phyloP scores from a whole-genome alignment of 2,797 vertebrate species.

The Botia almorhae region DNA sequence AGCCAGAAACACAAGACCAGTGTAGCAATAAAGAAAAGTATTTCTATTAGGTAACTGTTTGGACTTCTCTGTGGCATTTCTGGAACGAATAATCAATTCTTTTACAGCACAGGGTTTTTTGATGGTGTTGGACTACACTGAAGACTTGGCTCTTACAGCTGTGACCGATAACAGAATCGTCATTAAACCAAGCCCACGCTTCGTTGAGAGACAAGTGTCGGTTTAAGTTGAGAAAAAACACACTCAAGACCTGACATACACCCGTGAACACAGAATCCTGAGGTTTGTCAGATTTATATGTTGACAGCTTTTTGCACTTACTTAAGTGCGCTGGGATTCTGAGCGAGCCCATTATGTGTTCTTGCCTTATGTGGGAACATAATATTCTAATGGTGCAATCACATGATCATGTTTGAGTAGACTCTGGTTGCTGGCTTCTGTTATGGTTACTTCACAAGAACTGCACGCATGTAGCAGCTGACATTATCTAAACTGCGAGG shows the following conservation, averaged over 20 bases:
- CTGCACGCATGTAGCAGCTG: constrained; percentile 11
- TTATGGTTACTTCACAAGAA: constrained; percentile 15
- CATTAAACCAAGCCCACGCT: constrained; percentile 57
- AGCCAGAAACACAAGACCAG: neutral
- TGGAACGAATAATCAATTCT: constrained; percentile 10
- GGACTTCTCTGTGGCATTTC: constrained; percentile 4
- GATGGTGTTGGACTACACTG: neutral
- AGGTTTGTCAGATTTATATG: constrained; percentile 71
- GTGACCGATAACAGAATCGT: constrained; percentile 40
- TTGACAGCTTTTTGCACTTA: constrained; percentile 70
- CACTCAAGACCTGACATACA: constrained; percentile 50
- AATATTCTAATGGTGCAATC: constrained; percentile 26
- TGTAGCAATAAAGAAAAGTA: constrained; percentile 1
- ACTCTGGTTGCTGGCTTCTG: constrained; percentile 12
- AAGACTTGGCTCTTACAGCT: constrained; percentile 20
- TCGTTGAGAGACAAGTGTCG: constrained; percentile 72
- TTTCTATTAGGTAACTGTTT: constrained; percentile 12
- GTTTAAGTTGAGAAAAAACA: constrained; percentile 68
- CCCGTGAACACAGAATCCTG: constrained; percentile 60
- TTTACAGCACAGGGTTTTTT: neutral
- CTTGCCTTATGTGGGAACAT: constrained; percentile 43
- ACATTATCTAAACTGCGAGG: constrained; percentile 30
- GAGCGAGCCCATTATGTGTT: constrained; percentile 49
- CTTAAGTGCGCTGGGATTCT: constrained; percentile 48
- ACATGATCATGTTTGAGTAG: constrained; percentile 19